Conservation (phyloP, 2,888 invertebrate genomes). For the Macropis europaea region DNA sequence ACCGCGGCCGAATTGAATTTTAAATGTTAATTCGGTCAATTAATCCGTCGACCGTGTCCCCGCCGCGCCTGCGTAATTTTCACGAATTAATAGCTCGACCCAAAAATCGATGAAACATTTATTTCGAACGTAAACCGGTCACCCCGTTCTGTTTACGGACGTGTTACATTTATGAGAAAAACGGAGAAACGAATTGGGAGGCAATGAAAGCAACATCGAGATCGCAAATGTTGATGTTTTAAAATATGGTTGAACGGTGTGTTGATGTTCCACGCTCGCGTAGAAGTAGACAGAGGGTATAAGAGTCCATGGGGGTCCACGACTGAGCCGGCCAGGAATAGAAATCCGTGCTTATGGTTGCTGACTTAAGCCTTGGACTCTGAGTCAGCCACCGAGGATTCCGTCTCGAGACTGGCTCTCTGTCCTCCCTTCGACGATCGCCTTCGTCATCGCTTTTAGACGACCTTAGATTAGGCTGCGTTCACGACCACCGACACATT, state of each 20-base stretch:
- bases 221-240: no score
- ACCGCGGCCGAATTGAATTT: constrained; percentile 1
- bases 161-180: no score
- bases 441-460: constrained; percentile 31
- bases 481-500: constrained; percentile 20
- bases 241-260: constrained; percentile 17
- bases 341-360: constrained; percentile 60
- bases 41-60: not conserved
- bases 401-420: constrained; percentile 49
- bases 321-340: constrained; percentile 63
- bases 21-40: constrained; percentile 18
- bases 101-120: no score
- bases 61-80: not conserved
- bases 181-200: no score
- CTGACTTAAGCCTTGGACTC: constrained; percentile 55
- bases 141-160: no score
- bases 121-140: no score
- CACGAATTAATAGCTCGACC: not conserved
- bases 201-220: no score
- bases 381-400: constrained; percentile 63
- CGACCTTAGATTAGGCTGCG: constrained; percentile 44
- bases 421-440: constrained; percentile 19
- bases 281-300: no score
- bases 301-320: constrained; percentile 64
- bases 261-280: constrained; percentile 36